Percentiles rank a stretch among this genome's conserved stretches.
These are phyloP conservation scores for Labeo catla DNA, from an alignment of 2,113 vertebrate species.

Conservation along the genomic window DNA sequence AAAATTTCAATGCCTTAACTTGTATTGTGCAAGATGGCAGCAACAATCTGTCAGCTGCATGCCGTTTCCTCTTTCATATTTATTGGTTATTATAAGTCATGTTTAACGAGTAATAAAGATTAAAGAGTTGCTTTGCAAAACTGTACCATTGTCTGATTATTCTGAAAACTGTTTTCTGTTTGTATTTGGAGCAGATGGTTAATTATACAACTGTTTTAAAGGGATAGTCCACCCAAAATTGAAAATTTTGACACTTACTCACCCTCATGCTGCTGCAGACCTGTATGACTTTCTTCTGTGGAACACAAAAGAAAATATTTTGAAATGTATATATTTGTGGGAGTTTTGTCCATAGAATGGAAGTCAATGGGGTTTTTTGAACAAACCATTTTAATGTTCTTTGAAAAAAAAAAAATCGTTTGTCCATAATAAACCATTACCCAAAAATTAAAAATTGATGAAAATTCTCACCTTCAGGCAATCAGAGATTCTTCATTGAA, in stretches of 20 bases:
- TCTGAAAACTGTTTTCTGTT: background rate
- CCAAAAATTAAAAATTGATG: background rate
- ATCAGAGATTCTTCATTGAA: too few relatives aligned
- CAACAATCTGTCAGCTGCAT: conserved; percentile 47
- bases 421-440: background rate
- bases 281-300: background rate
- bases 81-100: conserved; percentile 30
- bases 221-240: background rate
- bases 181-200: too few relatives aligned
- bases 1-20: conserved; percentile 39
- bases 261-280: background rate
- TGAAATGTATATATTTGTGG: background rate
- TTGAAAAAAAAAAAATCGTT: background rate
- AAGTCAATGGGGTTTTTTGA: background rate
- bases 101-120: conserved; percentile 42
- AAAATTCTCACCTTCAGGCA: too few relatives aligned
- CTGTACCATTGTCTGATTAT: background rate
- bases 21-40: conserved; percentile 14
- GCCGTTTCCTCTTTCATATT: conserved; percentile 30
- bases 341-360: background rate
- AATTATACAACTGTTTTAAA: background rate
- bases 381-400: too few relatives aligned
- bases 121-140: conserved; percentile 15
- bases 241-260: background rate
- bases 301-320: background rate